phyloP scores from a whole-genome alignment of 2,113 vertebrate genomes.

The Burhinus oedicnemus region DNA sequence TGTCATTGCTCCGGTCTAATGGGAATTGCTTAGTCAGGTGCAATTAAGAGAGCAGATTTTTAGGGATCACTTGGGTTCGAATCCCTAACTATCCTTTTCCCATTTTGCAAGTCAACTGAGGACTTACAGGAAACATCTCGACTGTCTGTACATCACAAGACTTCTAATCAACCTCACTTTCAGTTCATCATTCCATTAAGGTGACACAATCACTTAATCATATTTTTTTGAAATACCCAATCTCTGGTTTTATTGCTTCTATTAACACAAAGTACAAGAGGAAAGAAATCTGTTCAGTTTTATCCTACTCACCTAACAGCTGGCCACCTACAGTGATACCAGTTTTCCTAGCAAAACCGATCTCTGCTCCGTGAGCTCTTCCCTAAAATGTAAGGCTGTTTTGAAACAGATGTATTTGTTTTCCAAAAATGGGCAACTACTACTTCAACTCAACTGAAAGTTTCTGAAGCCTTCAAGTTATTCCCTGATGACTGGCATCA shows the following conservation, averaged over 20 bases:
- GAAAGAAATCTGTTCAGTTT: background rate
- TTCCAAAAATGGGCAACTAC: background rate
- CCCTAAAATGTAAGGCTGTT: accelerated
- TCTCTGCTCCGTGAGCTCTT: background rate
- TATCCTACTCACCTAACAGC: background rate
- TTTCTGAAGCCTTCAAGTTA: background rate
- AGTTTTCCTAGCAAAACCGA: background rate
- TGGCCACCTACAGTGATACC: background rate
- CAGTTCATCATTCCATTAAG: background rate
- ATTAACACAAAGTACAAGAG: background rate
- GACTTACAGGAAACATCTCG: background rate
- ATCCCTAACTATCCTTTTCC: background rate
- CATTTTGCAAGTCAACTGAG: background rate
- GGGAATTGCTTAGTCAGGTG: background rate
- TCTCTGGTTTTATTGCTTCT: background rate
- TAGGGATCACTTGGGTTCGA: background rate
- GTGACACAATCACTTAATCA: background rate
- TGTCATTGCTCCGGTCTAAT: background rate
- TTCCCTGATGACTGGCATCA: background rate
- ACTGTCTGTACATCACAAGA: background rate
- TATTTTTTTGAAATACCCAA: background rate
- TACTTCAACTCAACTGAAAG: background rate
- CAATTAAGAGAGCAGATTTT: background rate
- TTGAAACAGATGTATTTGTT: background rate
- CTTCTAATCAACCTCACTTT: background rate